Base-by-base conservation (phyloP, 1,140 invertebrate genomes). In the Aphaenogaster floridana region DNA sequence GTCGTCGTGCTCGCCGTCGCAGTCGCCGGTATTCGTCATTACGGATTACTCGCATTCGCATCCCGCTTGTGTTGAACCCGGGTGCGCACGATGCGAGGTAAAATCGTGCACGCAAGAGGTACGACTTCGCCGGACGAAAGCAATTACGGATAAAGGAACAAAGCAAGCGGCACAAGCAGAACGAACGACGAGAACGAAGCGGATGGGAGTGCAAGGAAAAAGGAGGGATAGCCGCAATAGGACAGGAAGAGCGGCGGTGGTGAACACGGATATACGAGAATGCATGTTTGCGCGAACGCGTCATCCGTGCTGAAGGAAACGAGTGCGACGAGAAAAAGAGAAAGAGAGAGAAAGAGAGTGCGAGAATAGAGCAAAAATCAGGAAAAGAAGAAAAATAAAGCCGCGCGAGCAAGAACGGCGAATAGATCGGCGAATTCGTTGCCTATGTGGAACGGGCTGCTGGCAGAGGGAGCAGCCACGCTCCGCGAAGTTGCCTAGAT, bases 401-500 rank as follows among this genome's bases (percentile, higher is more conserved):
- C 8, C 28, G 15, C 11, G 48, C 36, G 45, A 39, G 79, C 57
- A 11, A 86, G 36, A 77, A 86, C 71, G 45, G 61, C 34, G 45
- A 54, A 66, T 61, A 86, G 42, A 86, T 34, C 77, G 78, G 64
- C 64, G 85, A 84, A 61, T 84, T 84, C 80, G 21, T 80, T 54
- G 76, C 36, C 72, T 86, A 86, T 21, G 88, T 72, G 89, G 52
- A 81, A 81, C 71, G 61, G 64, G 11, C n/a, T 45, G 71, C 2
- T 77, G 48, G 28, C 52, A 76, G 87, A 69, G 88, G 89, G 88
- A 90, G 89, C 84, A 84, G 86, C 86, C 69, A 88, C 89, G 89
- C 89, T 90, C 87, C 86, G 88, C 79, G 63, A 88, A 90, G 89
- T 90, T 90, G 89, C 89, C 89, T 88, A 72, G 90, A 90, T 88